A percentile compares a stretch with the other conserved stretches of the same genome.
Evolutionary conservation across 2,888 invertebrate genomes (phyloP).

Genomic region (Hartigia nigra): DNA sequence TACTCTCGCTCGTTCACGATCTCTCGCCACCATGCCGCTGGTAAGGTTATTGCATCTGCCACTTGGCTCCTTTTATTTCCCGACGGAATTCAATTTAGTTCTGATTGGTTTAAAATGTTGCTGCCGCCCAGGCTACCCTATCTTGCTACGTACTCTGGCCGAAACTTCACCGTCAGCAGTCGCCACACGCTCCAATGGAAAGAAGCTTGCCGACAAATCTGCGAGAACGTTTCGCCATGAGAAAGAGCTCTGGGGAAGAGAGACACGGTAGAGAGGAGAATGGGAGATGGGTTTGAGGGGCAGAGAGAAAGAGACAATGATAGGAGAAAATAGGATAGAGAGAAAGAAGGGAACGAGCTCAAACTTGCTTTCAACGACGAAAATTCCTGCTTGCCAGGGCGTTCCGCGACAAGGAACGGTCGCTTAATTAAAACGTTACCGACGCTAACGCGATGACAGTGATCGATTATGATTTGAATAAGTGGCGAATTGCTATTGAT

Average conservation of each 20-base stretch:
- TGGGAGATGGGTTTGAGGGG: background rate
- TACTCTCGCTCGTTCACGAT: background rate
- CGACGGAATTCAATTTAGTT: constrained; percentile 1
- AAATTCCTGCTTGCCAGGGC: background rate
- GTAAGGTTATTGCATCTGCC: constrained; percentile 5
- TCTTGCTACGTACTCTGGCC: background rate
- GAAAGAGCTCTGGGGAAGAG: background rate
- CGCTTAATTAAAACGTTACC: background rate
- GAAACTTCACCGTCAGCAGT: background rate
- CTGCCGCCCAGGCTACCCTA: background rate
- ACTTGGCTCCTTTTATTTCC: constrained; percentile 9
- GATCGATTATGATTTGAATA: background rate
- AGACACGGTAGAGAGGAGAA: background rate
- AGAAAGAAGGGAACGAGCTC: background rate
- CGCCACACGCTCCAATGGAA: background rate
- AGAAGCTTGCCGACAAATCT: background rate
- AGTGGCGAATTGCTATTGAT: background rate
- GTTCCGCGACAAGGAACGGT: background rate
- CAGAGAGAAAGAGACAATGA: background rate
- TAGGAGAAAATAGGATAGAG: background rate
- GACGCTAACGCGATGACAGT: background rate
- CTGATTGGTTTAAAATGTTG: constrained; percentile 5
- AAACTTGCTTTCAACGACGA: background rate
- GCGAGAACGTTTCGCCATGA: background rate
- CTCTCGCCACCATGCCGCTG: background rate